A percentile compares a stretch with the other conserved stretches of the same genome.
These are phyloP conservation scores for Drosophila kohkoa DNA, from an alignment of 1,140 invertebrate genomes.

Conservation along the genomic window DNA sequence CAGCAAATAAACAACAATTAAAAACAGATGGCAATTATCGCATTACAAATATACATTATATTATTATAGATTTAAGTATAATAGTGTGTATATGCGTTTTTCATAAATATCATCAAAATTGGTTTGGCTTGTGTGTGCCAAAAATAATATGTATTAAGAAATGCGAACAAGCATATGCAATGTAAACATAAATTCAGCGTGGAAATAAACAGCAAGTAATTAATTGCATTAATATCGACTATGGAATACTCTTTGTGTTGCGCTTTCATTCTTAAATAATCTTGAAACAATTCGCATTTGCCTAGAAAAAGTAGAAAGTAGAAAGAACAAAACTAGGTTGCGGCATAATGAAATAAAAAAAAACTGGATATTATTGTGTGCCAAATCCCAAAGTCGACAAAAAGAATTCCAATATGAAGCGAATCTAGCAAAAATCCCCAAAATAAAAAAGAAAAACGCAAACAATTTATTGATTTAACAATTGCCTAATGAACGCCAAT, in stretches of 20 bases:
- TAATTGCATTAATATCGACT: not conserved
- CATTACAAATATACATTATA: not conserved
- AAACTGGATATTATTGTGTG: slow-evolving; percentile 6
- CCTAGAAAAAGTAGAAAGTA: no score
- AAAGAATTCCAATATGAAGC: not conserved
- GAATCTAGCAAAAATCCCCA: slow-evolving; percentile 7
- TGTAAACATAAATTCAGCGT: slow-evolving; percentile 2
- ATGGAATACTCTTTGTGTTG: not conserved
- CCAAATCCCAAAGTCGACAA: not conserved
- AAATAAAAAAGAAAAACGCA: slow-evolving; percentile 17
- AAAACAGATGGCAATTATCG: slow-evolving; percentile 27
- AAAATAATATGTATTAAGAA: not conserved
- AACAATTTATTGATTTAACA: slow-evolving; percentile 73
- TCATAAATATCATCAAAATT: slow-evolving; percentile 6
- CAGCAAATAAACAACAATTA: slow-evolving; percentile 29
- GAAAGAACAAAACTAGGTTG: not conserved
- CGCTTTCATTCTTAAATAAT: not conserved
- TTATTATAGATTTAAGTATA: no score
- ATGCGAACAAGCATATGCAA: slow-evolving; percentile 2
- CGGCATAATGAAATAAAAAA: not conserved
- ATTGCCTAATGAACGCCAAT: slow-evolving; percentile 58
- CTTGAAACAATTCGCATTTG: not conserved
- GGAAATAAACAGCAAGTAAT: slow-evolving; percentile 1
- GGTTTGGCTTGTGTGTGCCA: not conserved
- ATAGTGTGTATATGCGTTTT: not conserved